Conservation (phyloP, 35 echinoderm and acorn worm genomes). For the Ophiothrix spiculata region DNA sequence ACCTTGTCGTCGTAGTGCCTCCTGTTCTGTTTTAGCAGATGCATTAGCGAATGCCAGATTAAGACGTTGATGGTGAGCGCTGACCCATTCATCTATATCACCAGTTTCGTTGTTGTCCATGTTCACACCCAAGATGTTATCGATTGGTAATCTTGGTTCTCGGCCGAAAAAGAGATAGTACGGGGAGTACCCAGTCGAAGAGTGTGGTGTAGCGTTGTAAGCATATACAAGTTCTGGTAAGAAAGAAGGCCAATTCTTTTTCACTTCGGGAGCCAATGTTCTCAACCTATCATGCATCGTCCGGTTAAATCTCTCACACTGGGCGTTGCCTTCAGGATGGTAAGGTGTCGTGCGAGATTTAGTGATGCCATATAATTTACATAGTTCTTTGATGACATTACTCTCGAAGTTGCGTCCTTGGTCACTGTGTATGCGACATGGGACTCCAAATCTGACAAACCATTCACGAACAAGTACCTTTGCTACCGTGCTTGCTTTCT, state of each 20-base stretch:
- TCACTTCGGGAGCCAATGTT: slow-evolving; percentile 20
- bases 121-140: slow-evolving; percentile 43
- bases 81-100: not conserved
- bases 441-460: slow-evolving; percentile 64
- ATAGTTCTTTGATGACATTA: slow-evolving; percentile 37
- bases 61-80: not conserved
- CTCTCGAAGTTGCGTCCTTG: slow-evolving; percentile 72
- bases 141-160: slow-evolving; percentile 55
- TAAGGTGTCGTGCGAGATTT: slow-evolving; percentile 46
- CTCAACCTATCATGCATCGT: slow-evolving; percentile 54
- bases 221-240: slow-evolving; percentile 70
- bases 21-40: not conserved
- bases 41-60: slow-evolving; percentile 33
- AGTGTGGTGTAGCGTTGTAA: slow-evolving; percentile 60
- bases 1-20: slow-evolving; percentile 15
- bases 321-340: slow-evolving; percentile 65
- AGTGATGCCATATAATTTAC: slow-evolving; percentile 46
- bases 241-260: slow-evolving; percentile 51
- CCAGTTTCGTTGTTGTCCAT: not conserved
- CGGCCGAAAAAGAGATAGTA: slow-evolving; percentile 77
- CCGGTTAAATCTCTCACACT: slow-evolving; percentile 53
- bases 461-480: slow-evolving; percentile 36
- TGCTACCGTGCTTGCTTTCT: slow-evolving; percentile 51
- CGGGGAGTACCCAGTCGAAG: slow-evolving; percentile 67
- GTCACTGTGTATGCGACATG: slow-evolving; percentile 51